Percentiles rank a stretch among this genome's conserved stretches.
These are phyloP conservation scores for Drosophila koepferae DNA, from an alignment of 2,888 invertebrate species.

Conservation along the genomic window DNA sequence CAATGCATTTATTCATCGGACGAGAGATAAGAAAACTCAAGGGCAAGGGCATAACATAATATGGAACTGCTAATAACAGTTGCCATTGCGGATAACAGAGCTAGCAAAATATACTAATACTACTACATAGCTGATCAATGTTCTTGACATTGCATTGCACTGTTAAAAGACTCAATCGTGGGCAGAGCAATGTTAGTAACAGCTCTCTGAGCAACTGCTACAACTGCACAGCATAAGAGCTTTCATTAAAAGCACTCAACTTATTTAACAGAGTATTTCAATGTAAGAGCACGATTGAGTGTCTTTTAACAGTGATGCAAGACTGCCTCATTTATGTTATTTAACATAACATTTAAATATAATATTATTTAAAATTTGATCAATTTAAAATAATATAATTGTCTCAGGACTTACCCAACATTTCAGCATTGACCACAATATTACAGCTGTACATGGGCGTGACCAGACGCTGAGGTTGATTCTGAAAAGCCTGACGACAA, in stretches of 20 bases:
- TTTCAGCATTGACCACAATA: constrained; percentile 94
- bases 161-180: too few relatives aligned
- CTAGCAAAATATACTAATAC: neutral
- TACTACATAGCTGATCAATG: too few relatives aligned
- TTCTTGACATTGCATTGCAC: too few relatives aligned
- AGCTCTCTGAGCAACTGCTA: neutral
- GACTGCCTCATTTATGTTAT: neutral
- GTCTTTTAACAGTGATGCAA: neutral
- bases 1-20: constrained; percentile 23
- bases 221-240: neutral
- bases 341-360: neutral
- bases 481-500: constrained; percentile 94
- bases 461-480: constrained; percentile 95
- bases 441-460: constrained; percentile 96
- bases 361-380: neutral
- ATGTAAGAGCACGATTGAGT: neutral
- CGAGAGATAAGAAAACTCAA: too few relatives aligned
- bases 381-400: neutral
- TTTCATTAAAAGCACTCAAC: neutral
- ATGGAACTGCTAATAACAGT: neutral
- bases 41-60: constrained; percentile 6
- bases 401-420: constrained; percentile 89
- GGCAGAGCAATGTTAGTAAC: neutral
- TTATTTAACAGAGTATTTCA: neutral
- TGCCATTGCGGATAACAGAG: neutral